Conservation (phyloP, 2,888 invertebrate genomes). For the Trissolcus japonicus region DNA sequence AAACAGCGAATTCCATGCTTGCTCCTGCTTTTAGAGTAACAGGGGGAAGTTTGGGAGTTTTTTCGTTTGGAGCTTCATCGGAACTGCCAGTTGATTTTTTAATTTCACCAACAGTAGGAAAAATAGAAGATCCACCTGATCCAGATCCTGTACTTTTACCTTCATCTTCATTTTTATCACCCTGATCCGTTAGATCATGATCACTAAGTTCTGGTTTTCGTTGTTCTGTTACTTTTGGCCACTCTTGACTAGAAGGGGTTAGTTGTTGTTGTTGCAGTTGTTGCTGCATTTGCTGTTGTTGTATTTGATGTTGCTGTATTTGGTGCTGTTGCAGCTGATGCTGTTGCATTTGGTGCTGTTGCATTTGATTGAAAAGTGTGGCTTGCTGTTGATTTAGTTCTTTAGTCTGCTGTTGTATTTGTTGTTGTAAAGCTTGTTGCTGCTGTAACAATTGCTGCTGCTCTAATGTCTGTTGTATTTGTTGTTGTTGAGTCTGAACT, state of each 20-base stretch:
- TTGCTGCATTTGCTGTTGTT: conserved; percentile 67
- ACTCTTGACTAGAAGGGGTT: conserved; percentile 68
- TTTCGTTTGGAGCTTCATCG: conserved; percentile 79
- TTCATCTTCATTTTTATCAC: conserved; percentile 79
- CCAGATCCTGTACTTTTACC: conserved; percentile 80
- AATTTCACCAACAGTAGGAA: conserved; percentile 86
- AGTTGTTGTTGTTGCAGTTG: conserved; percentile 56
- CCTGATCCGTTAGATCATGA: conserved; percentile 80
- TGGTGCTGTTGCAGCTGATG: conserved; percentile 60
- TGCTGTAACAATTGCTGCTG: conserved; percentile 61
- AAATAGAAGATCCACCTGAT: conserved; percentile 80
- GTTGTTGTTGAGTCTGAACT: conserved; percentile 58
- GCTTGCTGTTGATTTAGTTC: conserved; percentile 60
- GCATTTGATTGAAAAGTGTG: conserved; percentile 52
- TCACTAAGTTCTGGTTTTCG: conserved; percentile 79
- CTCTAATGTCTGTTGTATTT: conserved; percentile 70
- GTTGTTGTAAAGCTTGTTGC: conserved; percentile 69
- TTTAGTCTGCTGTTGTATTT: conserved; percentile 65
- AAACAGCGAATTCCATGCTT: conserved; percentile 90
- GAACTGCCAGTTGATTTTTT: conserved; percentile 81
- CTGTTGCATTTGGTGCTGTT: conserved; percentile 61
- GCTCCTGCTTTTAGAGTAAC: conserved; percentile 80
- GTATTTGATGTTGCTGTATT: conserved; percentile 58
- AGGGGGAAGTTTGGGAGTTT: conserved; percentile 77
- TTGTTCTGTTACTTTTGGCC: conserved; percentile 79